Evolutionary conservation across 1,140 invertebrate genomes (phyloP).

Genomic region (Diachasma alloeum): DNA sequence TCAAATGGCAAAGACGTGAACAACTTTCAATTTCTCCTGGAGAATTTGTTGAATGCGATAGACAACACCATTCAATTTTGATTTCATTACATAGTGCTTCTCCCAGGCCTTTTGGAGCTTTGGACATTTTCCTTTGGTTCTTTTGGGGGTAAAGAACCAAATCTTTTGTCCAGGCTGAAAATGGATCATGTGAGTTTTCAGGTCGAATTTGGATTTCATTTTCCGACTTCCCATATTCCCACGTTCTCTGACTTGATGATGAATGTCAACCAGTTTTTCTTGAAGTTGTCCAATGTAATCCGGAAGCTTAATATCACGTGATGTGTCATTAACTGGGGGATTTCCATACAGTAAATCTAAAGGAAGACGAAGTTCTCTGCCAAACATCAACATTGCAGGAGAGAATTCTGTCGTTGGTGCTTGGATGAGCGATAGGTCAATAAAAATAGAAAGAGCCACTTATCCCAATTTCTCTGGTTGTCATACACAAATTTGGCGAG

Average conservation of each 20-base stretch:
- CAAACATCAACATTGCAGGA: slow-evolving; percentile 15
- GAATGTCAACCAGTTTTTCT: neutral
- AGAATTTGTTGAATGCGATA: slow-evolving; percentile 20
- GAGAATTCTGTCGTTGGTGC: slow-evolving; percentile 13
- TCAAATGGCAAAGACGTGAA: slow-evolving; percentile 5
- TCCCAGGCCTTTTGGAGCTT: slow-evolving; percentile 16
- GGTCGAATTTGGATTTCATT: slow-evolving; percentile 19
- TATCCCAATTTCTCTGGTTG: too few relatives aligned
- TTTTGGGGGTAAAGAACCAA: too few relatives aligned
- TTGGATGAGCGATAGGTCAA: too few relatives aligned
- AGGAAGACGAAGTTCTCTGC: slow-evolving; percentile 4
- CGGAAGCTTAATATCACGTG: neutral
- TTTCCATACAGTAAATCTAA: slow-evolving; percentile 6
- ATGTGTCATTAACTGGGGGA: neutral
- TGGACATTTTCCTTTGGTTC: too few relatives aligned
- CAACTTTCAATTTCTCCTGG: slow-evolving; percentile 15
- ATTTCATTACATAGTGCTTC: slow-evolving; percentile 12
- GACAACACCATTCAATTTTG: slow-evolving; percentile 25
- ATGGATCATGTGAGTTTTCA: slow-evolving; percentile 13
- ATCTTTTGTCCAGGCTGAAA: too few relatives aligned
- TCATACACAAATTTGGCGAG: too few relatives aligned
- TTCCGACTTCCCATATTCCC: slow-evolving; percentile 9
- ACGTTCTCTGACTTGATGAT: neutral
- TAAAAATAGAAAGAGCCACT: too few relatives aligned
- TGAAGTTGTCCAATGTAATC: neutral